A percentile compares a stretch with the other conserved stretches of the same genome.
Conservation (phyloP, 2,797 vertebrate species). For the Perodicticus potto region DNA sequence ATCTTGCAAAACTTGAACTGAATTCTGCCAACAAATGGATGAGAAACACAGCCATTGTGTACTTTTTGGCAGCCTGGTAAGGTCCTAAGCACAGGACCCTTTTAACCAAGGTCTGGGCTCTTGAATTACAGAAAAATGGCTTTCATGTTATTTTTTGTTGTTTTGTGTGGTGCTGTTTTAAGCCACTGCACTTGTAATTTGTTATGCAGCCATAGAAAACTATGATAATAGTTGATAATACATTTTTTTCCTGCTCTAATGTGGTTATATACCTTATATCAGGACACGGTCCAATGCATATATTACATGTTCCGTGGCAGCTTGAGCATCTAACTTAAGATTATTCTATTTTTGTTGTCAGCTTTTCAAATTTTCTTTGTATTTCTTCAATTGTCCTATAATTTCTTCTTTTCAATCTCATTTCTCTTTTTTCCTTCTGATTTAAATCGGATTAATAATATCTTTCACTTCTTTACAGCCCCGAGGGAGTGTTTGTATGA, state of each 20-base stretch:
- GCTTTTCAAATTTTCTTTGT: neutral
- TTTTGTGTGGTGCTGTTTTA: neutral
- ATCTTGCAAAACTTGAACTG: neutral
- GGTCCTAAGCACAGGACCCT: neutral
- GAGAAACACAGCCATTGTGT: no score
- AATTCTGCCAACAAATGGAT: neutral
- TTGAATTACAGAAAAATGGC: neutral
- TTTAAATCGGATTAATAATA: neutral
- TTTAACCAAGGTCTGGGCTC: neutral
- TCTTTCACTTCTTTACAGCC: neutral
- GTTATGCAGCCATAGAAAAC: neutral
- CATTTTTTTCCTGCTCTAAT: neutral
- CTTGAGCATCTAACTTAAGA: no score
- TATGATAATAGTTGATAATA: neutral
- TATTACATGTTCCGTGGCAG: neutral
- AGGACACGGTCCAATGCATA: neutral
- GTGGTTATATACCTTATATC: no score
- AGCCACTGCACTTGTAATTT: neutral
- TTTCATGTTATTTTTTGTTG: neutral
- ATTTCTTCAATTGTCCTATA: neutral
- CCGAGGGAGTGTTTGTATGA: neutral
- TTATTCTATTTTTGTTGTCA: neutral
- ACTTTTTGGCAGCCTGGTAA: neutral
- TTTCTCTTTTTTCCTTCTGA: neutral
- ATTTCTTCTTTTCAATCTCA: neutral